Percentiles rank a stretch among this genome's conserved stretches.
phyloP scores from a whole-genome alignment of 2,888 invertebrate genomes.

The Didymodactylos carnosus region DNA sequence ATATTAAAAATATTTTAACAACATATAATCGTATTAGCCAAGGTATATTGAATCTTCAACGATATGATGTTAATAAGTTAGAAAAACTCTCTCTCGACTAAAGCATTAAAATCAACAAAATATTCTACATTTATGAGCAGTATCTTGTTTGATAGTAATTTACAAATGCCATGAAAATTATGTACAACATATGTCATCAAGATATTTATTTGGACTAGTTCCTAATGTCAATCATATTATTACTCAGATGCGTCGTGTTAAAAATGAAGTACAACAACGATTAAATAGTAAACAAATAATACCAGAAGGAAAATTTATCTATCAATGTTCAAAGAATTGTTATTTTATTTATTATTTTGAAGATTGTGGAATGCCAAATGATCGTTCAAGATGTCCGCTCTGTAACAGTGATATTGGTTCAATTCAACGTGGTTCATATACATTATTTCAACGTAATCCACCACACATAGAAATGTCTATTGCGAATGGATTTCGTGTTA shows the following conservation, averaged over 20 bases:
- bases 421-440: neutral
- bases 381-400: neutral
- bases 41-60: neutral
- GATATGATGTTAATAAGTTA: neutral
- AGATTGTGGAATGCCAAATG: neutral
- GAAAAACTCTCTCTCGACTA: too few species aligned
- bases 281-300: neutral
- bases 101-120: neutral
- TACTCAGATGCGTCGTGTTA: neutral
- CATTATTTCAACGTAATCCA: neutral
- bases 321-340: neutral
- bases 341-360: neutral
- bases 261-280: neutral
- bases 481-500: neutral
- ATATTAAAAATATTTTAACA: neutral
- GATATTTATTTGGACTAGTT: neutral
- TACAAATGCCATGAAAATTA: neutral
- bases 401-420: neutral
- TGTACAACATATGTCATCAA: neutral
- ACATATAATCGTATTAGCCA: neutral
- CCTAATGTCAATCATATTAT: neutral
- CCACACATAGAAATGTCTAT: neutral
- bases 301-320: neutral
- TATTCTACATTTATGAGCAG: neutral
- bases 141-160: neutral